Base-by-base conservation (phyloP, 2,888 invertebrate genomes). In the Frankliniella intonsa region DNA sequence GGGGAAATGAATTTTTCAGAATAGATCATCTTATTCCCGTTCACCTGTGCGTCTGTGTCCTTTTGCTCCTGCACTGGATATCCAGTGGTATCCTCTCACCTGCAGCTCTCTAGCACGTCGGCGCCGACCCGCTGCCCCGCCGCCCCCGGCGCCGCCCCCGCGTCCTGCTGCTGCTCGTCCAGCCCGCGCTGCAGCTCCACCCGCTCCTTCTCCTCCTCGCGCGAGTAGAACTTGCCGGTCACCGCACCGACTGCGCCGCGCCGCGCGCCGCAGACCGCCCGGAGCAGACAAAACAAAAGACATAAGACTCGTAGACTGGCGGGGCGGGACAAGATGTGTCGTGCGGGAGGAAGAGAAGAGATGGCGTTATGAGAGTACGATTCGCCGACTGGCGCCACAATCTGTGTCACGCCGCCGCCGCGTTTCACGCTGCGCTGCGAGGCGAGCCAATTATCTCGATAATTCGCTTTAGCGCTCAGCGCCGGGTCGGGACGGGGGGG, bases 221-320 rank as follows among this genome's bases (percentile, higher is more conserved):
- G 69, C 11, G 69, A 76, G 69, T 76, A 76, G 10, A 76, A 76
- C 69, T 76, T 76, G 69, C 69, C 69, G 25, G 69, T 22, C 69
- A 76, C 69, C 69, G 69, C 69, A 25, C 12, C 25, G 22, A 25
- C 69, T 76, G 69, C 38, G 2, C 38, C 38, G 38, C 38, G 38
- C n/a, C n/a, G n/a, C n/a, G n/a, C n/a, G n/a, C n/a, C n/a, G n/a
- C n/a, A n/a, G n/a, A n/a, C n/a, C 14, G 19, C 9, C 17, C 55
- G 17, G 55, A 55, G 3, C 55, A 11, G 55, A 55, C 38, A 38
- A 38, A 38, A 38, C 38, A 38, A 38, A 38, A 11, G 55, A 14
- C 55, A 55, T 2, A 55, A 51, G 51, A 11, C 12, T 51, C 12
- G 51, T 12, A 9, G 51, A 51, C 10, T 51, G 9, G 9, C n/a